phyloP scores from a whole-genome alignment of 2,113 vertebrate species.

The Tychaedon coryphoeus region DNA sequence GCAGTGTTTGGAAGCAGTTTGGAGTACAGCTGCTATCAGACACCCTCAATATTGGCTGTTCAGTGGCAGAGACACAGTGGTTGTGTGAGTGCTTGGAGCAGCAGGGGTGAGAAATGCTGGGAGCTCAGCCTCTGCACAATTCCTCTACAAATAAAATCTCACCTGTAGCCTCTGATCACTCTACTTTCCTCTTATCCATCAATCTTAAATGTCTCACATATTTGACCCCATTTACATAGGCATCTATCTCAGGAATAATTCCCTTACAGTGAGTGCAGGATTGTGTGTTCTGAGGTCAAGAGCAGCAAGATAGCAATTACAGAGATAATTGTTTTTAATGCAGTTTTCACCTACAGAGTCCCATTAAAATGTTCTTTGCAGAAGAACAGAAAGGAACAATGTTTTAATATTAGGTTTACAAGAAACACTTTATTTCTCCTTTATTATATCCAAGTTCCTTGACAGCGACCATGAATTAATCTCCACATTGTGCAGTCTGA shows the following conservation, averaged over 20 bases:
- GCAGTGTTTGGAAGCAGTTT: not conserved
- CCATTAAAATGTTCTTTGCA: slow-evolving; percentile 42
- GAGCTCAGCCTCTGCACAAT: not conserved
- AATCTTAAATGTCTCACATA: not conserved
- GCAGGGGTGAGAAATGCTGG: not conserved
- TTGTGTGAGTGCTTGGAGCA: not conserved
- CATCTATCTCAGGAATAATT: not conserved
- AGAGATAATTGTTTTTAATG: slow-evolving; percentile 56
- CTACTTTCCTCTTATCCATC: not conserved
- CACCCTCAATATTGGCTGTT: not conserved
- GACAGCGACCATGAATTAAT: slow-evolving; percentile 29
- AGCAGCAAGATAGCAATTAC: slow-evolving; percentile 32
- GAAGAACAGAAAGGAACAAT: slow-evolving; percentile 24
- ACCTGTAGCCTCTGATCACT: not conserved
- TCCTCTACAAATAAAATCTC: not conserved
- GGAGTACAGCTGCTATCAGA: not conserved
- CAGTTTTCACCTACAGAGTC: slow-evolving; percentile 40
- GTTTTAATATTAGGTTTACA: slow-evolving; percentile 47
- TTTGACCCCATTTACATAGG: slow-evolving; percentile 4
- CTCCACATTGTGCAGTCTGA: not conserved
- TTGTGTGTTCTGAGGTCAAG: slow-evolving; percentile 17
- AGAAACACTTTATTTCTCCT: slow-evolving; percentile 24
- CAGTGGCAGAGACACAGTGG: not conserved
- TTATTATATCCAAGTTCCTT: slow-evolving; percentile 13
- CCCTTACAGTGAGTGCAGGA: not conserved